Evolutionary conservation across 2,113 vertebrate genomes (phyloP), one percentile per base, ranked within the genome.

Genomic region (Phrynosoma platyrhinos): DNA sequence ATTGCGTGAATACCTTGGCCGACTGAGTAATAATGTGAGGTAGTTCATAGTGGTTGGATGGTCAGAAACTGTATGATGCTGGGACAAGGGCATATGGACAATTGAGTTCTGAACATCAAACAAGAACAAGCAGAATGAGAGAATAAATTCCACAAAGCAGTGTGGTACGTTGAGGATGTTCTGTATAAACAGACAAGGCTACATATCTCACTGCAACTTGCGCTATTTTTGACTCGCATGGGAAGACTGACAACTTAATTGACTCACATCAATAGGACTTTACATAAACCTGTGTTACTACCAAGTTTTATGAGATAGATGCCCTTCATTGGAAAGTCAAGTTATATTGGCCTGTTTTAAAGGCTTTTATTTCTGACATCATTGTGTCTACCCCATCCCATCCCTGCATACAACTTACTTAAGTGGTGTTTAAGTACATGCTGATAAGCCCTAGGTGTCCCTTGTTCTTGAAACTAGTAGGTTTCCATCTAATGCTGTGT

Each of bases 1-100:
- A 82, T 97, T 99, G 91, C 98, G 98, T 2, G 98, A 99, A 78
- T 99, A 98, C 94, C 98, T 99, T 87, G 98, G 98, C 93, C 98
- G 98, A 78, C 93, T 99, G 82, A 97, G 97, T 88, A 97, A 97
- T 88, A 97, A 98, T 0, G 97, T 97, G 87, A 99, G 98, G 98
- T 99, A 99, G 98, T 98, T 92, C 85, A 74, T 32, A n/a, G 69
- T 8, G 90, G 78, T 62, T 72, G 16, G 2, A 2, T 75, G 72
- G 21, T 78, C 36, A 75, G 21, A 83, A 83, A 68, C 36, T 21
- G 12, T 81, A 42, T 75, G 0, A 66, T 76, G 36, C 30, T 82
- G 42, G 40, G 88, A 90, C 91, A 92, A 90, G 94, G 88, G 93
- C 89, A 66, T 85, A 8, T 27, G 84, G 82, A 91, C 87, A 89